phyloP scores from a whole-genome alignment of 2,888 invertebrate species.

The Linhomoeus sp. region DNA sequence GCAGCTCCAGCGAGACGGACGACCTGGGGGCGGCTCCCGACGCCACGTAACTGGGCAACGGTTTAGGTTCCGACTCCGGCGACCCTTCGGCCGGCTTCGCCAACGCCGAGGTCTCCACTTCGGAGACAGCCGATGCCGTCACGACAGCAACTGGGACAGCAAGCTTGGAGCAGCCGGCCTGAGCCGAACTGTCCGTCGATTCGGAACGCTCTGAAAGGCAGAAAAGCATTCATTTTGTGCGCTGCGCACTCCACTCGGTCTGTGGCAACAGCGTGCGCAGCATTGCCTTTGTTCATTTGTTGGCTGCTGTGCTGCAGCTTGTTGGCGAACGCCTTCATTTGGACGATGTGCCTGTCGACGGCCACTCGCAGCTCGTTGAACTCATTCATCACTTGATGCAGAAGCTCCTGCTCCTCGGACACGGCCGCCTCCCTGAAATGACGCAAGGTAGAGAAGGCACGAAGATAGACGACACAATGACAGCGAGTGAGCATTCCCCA shows the following conservation, averaged over 20 bases:
- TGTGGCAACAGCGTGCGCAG: background rate
- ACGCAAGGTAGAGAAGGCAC: conserved; percentile 6
- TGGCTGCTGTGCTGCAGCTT: conserved; percentile 8
- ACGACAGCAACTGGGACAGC: too few species aligned
- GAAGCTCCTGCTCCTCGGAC: conserved; percentile 30
- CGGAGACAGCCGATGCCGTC: too few species aligned
- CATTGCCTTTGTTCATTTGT: conserved; percentile 1
- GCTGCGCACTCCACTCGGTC: background rate
- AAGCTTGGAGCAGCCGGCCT: too few species aligned
- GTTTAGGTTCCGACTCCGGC: too few species aligned
- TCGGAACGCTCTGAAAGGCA: too few species aligned
- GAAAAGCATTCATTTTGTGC: too few species aligned
- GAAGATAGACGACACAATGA: too few species aligned
- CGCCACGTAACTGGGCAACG: too few species aligned
- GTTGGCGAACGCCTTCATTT: conserved; percentile 14
- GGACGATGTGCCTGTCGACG: conserved; percentile 12
- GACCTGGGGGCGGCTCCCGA: background rate
- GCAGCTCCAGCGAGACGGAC: background rate
- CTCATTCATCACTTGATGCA: conserved; percentile 6
- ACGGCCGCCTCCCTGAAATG: conserved; percentile 30
- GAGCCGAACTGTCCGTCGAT: too few species aligned
- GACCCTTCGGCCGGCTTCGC: too few species aligned
- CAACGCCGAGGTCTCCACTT: too few species aligned
- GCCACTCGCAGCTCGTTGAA: conserved; percentile 12
- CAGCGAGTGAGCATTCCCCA: too few species aligned